phyloP scores from a whole-genome alignment of 2,113 vertebrate genomes.

The Sceloporus tristichus region DNA sequence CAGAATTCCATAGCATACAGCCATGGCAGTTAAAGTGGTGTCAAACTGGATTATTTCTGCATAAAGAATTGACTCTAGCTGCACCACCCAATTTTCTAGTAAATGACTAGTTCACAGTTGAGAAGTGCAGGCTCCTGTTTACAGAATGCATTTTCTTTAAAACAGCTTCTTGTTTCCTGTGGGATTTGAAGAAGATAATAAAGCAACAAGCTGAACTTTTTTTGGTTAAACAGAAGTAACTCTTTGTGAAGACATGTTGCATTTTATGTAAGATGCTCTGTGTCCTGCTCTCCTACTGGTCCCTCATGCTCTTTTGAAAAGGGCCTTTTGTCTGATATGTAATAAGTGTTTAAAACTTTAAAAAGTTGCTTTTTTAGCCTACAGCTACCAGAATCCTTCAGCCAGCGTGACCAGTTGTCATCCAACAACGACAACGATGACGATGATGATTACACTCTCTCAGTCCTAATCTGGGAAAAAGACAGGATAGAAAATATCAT shows the following conservation, averaged over 20 bases:
- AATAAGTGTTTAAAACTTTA: background rate
- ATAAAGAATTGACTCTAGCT: background rate
- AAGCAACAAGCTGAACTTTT: background rate
- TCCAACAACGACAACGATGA: too few species aligned
- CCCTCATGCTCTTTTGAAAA: slow-evolving; percentile 6
- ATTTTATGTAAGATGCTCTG: background rate
- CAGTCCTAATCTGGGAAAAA: too few species aligned
- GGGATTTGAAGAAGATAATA: background rate
- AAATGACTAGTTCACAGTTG: background rate
- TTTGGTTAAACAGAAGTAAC: background rate
- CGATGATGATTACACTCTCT: too few species aligned
- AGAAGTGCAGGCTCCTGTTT: background rate
- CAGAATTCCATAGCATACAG: too few species aligned
- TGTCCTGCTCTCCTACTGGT: background rate
- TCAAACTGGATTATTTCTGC: too few species aligned
- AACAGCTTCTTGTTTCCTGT: background rate
- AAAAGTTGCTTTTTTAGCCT: background rate
- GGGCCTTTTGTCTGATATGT: background rate
- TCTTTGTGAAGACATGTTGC: background rate
- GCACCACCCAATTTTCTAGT: background rate
- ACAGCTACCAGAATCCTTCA: too few species aligned
- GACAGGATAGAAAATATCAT: too few species aligned
- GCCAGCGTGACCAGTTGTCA: too few species aligned
- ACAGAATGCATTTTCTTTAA: background rate
- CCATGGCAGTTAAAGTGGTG: too few species aligned